Conservation (phyloP, 2,797 vertebrate species). For the Chiroxiphia lanceolata region DNA sequence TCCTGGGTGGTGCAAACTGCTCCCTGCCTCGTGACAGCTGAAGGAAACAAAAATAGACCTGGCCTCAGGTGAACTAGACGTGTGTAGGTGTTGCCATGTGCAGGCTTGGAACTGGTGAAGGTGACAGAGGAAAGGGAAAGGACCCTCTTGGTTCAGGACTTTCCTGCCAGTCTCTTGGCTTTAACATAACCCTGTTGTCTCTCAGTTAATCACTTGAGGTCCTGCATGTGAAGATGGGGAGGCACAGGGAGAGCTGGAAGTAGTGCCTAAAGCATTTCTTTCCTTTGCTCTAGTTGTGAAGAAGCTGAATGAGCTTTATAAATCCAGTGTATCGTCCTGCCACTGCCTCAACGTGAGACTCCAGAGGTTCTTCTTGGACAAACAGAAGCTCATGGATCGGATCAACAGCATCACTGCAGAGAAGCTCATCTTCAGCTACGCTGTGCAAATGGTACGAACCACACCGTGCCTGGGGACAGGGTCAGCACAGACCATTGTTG, state of each 20-base stretch:
- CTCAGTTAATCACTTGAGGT: neutral
- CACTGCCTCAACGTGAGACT: conserved; percentile 88
- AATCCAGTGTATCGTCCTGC: conserved; percentile 89
- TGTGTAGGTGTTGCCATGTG: neutral
- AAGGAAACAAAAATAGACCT: neutral
- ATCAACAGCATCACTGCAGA: conserved; percentile 92
- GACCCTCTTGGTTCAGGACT: neutral
- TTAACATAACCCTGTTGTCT: rapidly evolving
- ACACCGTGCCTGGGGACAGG: neutral
- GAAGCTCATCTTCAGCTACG: conserved; percentile 92
- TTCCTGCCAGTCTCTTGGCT: neutral
- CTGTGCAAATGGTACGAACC: conserved; percentile 87
- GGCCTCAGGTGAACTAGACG: neutral
- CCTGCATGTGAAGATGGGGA: neutral
- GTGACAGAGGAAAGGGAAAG: neutral
- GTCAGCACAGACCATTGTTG: rapidly evolving
- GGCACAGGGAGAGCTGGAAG: neutral
- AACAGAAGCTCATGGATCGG: conserved; percentile 94
- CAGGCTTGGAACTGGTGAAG: neutral
- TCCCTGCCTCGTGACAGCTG: neutral
- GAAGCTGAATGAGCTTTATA: conserved; percentile 92
- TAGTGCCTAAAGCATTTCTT: neutral
- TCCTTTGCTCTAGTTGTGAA: conserved; percentile 81
- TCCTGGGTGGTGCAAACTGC: neutral
- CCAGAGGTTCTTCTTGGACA: conserved; percentile 91